phyloP scores from a whole-genome alignment of 2,797 vertebrate species.

The Psittacula echo region DNA sequence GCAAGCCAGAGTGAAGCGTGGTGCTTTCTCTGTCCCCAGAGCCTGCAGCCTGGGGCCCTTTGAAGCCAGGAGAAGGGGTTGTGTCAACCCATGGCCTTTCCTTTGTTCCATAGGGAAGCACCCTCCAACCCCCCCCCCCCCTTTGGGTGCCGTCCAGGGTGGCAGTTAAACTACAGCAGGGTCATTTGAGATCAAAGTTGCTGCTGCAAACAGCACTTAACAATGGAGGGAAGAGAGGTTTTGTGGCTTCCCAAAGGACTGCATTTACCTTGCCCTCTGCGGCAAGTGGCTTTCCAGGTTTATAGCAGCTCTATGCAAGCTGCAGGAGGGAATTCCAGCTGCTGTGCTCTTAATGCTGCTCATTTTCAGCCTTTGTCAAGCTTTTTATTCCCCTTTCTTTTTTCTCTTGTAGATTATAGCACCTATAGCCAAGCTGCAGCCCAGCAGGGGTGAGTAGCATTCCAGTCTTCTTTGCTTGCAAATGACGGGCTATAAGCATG shows the following conservation, averaged over 20 bases:
- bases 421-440: conserved; percentile 92
- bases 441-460: conserved; percentile 91
- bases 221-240: conserved; percentile 23
- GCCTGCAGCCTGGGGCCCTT: not conserved
- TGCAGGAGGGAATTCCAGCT: conserved; percentile 49
- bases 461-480: not conserved
- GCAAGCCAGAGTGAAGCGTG: not conserved
- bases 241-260: not conserved
- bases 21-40: not conserved
- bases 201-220: not conserved
- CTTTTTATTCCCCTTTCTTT: not conserved
- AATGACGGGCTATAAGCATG: not conserved
- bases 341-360: not conserved
- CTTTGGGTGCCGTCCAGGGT: conserved; percentile 30
- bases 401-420: conserved; percentile 89
- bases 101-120: conserved; percentile 18
- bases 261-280: conserved; percentile 25
- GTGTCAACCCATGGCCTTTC: not conserved
- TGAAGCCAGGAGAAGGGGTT: not conserved
- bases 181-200: conserved; percentile 53
- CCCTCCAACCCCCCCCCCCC: not conserved
- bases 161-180: conserved; percentile 13
- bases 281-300: conserved; percentile 13
- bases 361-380: not conserved
- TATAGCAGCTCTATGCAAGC: not conserved